Base-by-base conservation (phyloP, 53 echinoderm and acorn worm genomes). In the Zoroaster sp. region DNA sequence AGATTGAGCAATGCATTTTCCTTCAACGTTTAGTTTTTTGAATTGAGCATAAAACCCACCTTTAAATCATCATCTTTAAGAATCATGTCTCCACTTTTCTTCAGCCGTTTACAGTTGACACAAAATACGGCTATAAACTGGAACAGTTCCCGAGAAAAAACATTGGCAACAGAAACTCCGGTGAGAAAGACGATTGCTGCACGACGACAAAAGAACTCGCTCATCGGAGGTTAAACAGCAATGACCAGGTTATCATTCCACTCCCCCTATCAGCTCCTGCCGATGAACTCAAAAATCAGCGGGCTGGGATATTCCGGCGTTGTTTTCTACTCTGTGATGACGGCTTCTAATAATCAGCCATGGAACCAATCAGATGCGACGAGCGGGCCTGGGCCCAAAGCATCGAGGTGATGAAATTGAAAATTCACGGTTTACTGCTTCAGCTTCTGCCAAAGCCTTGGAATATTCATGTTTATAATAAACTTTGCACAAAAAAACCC, bases 321-420 rank as follows among this genome's bases (percentile, higher is more conserved):
- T 47, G 47, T 47, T 51, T 76, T 47, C 7, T 4, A 25, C 34
- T 32, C 34, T 2, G 69, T 9, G n/a, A n/a, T n/a, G n/a, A 46
- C 13, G 34, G 47, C 76, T 52, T 47, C 76, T 75, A 32, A 4
- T 55, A 25, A 14, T 34, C 41, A 49, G 6, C 73, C 76, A 47
- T 47, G 52, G n/a, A n/a, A 76, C 76, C 76, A 76, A 76, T 76
- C 76, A 76, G 76, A 76, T 46, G 76, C 51, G 49, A 76, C 76
- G 42, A 34, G 63, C 63, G 9, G 13, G 32, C 31, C 52, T 0
- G 43, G 35, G 49, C 15, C 17, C 76, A 47, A 9, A 47, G 30
- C 76, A 35, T 47, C 15, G n/a, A 76, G 76, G 49, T 76, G 76
- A 76, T 18, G 51, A 47, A 76, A 49, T 76, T 17, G 35, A 35